phyloP scores from a whole-genome alignment of 2,797 vertebrate species.

The Meriones psammophilus region DNA sequence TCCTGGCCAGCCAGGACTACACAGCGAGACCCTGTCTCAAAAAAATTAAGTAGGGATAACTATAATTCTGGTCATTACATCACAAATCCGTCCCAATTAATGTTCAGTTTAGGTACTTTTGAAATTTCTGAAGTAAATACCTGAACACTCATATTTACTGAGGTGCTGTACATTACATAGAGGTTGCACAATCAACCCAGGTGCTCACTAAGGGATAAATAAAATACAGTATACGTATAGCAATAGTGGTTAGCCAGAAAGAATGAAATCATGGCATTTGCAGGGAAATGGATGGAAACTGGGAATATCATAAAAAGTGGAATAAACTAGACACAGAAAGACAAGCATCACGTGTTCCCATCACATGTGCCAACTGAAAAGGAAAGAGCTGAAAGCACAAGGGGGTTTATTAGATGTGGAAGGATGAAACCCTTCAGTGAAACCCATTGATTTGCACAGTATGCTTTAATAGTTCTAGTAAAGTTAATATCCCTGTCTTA shows the following conservation, averaged over 20 bases:
- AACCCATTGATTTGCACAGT: not conserved
- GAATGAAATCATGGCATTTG: not conserved
- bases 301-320: not conserved
- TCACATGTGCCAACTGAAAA: not conserved
- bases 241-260: not conserved
- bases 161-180: not conserved
- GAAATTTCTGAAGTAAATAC: not conserved
- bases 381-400: not conserved
- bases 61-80: slow-evolving; percentile 17
- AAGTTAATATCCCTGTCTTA: slow-evolving; percentile 34
- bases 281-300: not conserved
- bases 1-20: not conserved
- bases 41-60: slow-evolving; percentile 4
- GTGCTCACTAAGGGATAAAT: not conserved
- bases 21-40: not conserved
- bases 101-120: slow-evolving; percentile 32
- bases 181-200: not conserved
- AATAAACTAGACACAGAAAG: not conserved
- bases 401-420: not conserved
- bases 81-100: not conserved
- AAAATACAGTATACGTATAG: not conserved
- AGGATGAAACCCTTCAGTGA: not conserved
- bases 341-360: not conserved
- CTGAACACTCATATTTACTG: no score
- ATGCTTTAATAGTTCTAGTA: not conserved